Base-by-base conservation (phyloP, 2,888 invertebrate species). In the Thereva nobilitata region DNA sequence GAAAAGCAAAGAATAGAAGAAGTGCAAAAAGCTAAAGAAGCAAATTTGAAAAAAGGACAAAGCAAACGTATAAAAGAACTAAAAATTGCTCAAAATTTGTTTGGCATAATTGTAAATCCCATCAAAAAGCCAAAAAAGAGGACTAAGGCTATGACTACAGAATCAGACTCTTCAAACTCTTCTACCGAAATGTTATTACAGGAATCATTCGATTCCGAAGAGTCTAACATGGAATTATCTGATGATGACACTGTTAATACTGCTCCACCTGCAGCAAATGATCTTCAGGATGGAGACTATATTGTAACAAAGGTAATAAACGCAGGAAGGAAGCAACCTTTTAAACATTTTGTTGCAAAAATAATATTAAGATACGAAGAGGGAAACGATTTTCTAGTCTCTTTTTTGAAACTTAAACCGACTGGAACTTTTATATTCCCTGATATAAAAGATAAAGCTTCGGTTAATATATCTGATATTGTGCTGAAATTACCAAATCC, bases 401-500 rank as follows among this genome's bases (percentile, higher is more conserved):
- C 50, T n/a, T 50, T 50, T 50, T 50, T 50, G 6, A 50, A 50
- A 8, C 23, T n/a, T 12, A 50, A 50, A 50, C 23, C 50, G 50
- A 50, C 50, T 6, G 47, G 10, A 50, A 50, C 50, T 50, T 50
- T 50, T 12, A 34, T 50, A 4, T 50, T 50, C 23, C 50, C 50
- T 50, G 50, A 50, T 12, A 50, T 12, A 12, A 50, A 12, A 50
- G 50, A 50, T 8, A 2, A 50, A n/a, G 50, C 50, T 50, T 12
- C 50, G 10, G 50, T 50, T 12, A n/a, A 50, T 12, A 12, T 50
- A 1, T 5, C 50, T 12, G 50, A 50, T 50, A 12, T 50, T 50
- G 50, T 50, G 50, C 50, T 50, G 50, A 50, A 50, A 8, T 50
- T 50, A 12, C 50, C 50, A 50, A n/a, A 50, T 5, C 50, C 50